Percentiles rank a stretch among this genome's conserved stretches.
These are phyloP conservation scores for Drosophila setosimentum DNA, from an alignment of 2,888 invertebrate genomes.

Conservation along the genomic window DNA sequence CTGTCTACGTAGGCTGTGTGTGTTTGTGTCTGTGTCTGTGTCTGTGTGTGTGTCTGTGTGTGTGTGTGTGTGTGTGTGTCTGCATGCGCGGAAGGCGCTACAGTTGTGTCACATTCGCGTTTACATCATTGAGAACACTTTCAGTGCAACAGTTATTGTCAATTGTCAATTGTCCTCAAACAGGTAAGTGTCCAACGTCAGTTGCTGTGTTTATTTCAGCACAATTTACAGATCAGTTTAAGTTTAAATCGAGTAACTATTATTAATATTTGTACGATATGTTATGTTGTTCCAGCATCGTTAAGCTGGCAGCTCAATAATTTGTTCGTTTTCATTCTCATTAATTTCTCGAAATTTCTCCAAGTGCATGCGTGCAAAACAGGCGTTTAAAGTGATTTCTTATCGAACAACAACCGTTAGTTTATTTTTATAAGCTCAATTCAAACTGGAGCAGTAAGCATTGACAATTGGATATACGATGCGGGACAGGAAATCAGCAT, in stretches of 20 bases:
- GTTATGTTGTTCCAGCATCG: not conserved
- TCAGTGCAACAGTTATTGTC: conserved; percentile 46
- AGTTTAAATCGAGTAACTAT: conserved; percentile 3
- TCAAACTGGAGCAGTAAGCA: conserved; percentile 28
- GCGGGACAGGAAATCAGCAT: conserved; percentile 63
- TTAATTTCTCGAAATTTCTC: not conserved
- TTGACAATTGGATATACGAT: conserved; percentile 58
- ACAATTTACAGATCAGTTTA: conserved; percentile 21
- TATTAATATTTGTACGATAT: not conserved
- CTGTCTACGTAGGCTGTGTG: conserved; percentile 15
- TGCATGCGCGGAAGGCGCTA: conserved; percentile 39
- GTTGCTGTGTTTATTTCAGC: conserved; percentile 1
- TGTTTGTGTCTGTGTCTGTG: not conserved
- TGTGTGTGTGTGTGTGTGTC: not conserved
- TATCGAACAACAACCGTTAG: conserved; percentile 10
- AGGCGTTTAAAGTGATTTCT: conserved; percentile 6
- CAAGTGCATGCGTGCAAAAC: not conserved
- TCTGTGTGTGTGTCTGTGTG: conserved; percentile 20
- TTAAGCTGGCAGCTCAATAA: not conserved
- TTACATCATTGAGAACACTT: conserved; percentile 36
- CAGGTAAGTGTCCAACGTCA: conserved; percentile 53
- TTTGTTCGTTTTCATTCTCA: not conserved
- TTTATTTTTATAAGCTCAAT: not conserved
- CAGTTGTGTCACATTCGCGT: conserved; percentile 51
- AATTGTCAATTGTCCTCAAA: conserved; percentile 37